These are phyloP conservation scores for Sphenodon punctatus DNA, from an alignment of 2,797 vertebrate species.

Conservation along the genomic window DNA sequence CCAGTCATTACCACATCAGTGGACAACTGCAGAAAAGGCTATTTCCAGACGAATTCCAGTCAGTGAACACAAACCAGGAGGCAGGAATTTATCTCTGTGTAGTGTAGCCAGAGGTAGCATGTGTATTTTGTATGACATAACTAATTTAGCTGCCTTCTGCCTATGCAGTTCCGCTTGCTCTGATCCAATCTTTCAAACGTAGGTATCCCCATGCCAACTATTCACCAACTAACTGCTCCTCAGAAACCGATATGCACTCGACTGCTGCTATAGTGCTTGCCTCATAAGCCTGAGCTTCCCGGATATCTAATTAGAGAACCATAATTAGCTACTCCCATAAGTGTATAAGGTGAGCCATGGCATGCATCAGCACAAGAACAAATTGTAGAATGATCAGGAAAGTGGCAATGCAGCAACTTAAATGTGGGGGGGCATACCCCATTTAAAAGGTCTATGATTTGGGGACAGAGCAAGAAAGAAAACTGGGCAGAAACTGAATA, in stretches of 20 bases:
- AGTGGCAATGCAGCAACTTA: conserved; percentile 18
- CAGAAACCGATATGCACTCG: neutral
- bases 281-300: conserved; percentile 6
- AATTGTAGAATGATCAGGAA: neutral
- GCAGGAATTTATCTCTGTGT: no score
- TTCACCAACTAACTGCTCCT: neutral
- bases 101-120: no score
- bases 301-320: conserved; percentile 4
- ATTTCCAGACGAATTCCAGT: no score
- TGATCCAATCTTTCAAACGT: conserved; percentile 10
- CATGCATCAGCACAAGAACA: neutral
- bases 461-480: neutral
- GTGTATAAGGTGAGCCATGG: neutral
- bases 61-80: no score
- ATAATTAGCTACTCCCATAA: conserved; percentile 33
- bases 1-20: no score
- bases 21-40: no score
- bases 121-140: conserved; percentile 1
- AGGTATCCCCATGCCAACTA: neutral
- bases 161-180: neutral
- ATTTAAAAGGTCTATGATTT: neutral
- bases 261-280: conserved; percentile 10
- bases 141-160: conserved; percentile 20
- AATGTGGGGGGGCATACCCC: neutral
- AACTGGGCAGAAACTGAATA: no score